Conservation (phyloP, 2,888 invertebrate genomes). For the Heliconius cydno region DNA sequence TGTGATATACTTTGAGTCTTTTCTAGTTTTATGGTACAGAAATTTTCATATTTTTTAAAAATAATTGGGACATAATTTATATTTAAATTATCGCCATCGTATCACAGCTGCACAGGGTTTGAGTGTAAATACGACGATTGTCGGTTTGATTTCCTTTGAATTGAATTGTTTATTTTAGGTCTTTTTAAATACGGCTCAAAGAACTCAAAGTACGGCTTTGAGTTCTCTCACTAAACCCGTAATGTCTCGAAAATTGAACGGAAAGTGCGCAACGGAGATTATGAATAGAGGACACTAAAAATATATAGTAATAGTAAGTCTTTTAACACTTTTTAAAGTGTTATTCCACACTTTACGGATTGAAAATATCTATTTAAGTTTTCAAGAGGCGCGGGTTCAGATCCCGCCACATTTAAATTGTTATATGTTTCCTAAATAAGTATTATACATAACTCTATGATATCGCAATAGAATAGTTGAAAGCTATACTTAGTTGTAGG, state of each 20-base stretch:
- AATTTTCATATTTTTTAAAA: neutral
- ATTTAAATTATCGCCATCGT: neutral
- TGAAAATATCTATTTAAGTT: neutral
- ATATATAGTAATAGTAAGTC: neutral
- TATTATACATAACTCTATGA: no score
- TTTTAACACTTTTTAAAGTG: neutral
- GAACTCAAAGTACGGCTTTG: neutral
- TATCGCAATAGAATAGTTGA: no score
- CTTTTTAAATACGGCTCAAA: neutral
- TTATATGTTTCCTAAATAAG: no score
- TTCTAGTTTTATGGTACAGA: neutral
- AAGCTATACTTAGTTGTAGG: no score
- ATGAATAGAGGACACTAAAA: neutral
- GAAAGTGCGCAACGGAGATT: neutral
- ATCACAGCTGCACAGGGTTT: no score
- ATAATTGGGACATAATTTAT: neutral
- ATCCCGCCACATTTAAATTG: no score
- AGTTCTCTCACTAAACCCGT: neutral
- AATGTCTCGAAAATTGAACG: neutral
- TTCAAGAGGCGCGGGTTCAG: no score
- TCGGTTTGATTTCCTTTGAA: neutral
- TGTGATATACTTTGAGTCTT: neutral
- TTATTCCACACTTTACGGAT: neutral
- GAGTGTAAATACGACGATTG: neutral
- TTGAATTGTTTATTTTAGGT: neutral